Conservation (phyloP, 64 coral and sea anemone species). For the Catalaphyllia jardinei region DNA sequence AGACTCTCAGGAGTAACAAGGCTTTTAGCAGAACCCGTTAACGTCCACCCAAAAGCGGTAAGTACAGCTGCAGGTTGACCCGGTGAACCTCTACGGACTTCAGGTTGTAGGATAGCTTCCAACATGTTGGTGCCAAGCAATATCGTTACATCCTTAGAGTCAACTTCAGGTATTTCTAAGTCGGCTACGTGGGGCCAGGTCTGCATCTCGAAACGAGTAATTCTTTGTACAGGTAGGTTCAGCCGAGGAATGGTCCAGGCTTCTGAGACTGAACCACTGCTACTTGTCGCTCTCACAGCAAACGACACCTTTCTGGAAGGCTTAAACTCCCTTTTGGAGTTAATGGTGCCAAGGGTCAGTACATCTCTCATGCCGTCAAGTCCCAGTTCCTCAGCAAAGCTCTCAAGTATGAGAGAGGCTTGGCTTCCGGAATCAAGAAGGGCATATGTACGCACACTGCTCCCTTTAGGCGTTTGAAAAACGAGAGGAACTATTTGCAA, state of each 20-base stretch:
- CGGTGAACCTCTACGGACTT: not conserved
- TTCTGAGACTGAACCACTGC: conserved; percentile 10
- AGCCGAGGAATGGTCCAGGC: conserved; percentile 50
- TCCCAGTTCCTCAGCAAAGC: too few species aligned
- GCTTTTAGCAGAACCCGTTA: not conserved
- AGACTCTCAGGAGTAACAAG: too few species aligned
- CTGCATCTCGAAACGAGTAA: conserved; percentile 1
- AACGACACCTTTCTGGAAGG: conserved; percentile 60
- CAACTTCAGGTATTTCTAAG: not conserved
- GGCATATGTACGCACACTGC: too few species aligned
- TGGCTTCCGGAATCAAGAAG: too few species aligned
- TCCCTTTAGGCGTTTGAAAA: too few species aligned
- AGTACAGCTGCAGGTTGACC: conserved; percentile 6
- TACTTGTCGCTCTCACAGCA: not conserved
- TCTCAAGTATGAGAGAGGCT: too few species aligned
- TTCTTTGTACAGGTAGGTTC: conserved; percentile 28
- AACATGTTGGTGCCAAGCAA: conserved; percentile 23
- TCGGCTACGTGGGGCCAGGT: conserved; percentile 27
- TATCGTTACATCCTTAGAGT: conserved; percentile 39
- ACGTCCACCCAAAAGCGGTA: conserved; percentile 26
- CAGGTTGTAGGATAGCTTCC: conserved; percentile 16
- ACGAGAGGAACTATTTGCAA: too few species aligned
- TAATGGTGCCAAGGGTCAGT: conserved; percentile 40
- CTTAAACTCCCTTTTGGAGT: not conserved
- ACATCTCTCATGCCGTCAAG: too few species aligned